Percentiles rank a stretch among this genome's conserved stretches.
Conservation (phyloP, 2,797 vertebrate genomes). For the Acanthurus tractus region DNA sequence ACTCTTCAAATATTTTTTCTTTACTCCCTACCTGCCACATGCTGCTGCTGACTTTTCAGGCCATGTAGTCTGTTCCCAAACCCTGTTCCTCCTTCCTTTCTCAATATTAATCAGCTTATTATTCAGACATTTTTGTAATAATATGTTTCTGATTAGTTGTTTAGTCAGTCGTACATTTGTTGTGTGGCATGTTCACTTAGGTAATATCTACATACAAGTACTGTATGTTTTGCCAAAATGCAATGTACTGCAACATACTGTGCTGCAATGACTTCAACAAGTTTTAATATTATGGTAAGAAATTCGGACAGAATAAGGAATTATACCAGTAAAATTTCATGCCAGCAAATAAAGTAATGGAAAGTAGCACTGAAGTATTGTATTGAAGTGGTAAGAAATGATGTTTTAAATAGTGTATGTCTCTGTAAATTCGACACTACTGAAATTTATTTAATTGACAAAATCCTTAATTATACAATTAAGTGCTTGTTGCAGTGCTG, state of each 20-base stretch:
- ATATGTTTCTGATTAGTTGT: slow-evolving; percentile 46
- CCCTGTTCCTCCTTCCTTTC: slow-evolving; percentile 3
- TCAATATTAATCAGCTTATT: slow-evolving; percentile 57
- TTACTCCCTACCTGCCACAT: slow-evolving; percentile 19
- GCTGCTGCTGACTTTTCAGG: slow-evolving; percentile 7
- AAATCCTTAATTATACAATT: slow-evolving; percentile 5
- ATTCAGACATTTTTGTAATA: slow-evolving; percentile 40
- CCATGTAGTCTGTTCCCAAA: slow-evolving; percentile 19
- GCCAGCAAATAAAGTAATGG: not conserved
- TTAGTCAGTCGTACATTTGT: not conserved
- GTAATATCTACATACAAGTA: not conserved
- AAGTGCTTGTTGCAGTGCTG: not conserved
- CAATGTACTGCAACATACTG: not conserved
- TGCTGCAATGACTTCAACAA: not conserved
- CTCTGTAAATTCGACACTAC: slow-evolving; percentile 8
- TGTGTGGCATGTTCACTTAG: not conserved
- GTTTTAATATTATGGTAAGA: not conserved
- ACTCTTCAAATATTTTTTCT: not conserved
- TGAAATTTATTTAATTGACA: not conserved
- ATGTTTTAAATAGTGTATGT: slow-evolving; percentile 1
- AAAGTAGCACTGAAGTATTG: not conserved
- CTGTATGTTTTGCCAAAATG: slow-evolving; percentile 8
- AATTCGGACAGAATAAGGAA: not conserved
- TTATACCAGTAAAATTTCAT: not conserved
- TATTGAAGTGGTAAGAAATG: not conserved